Evolutionary conservation across 2,113 vertebrate genomes (phyloP).

Genomic region (Pyrgilauda ruficollis): DNA sequence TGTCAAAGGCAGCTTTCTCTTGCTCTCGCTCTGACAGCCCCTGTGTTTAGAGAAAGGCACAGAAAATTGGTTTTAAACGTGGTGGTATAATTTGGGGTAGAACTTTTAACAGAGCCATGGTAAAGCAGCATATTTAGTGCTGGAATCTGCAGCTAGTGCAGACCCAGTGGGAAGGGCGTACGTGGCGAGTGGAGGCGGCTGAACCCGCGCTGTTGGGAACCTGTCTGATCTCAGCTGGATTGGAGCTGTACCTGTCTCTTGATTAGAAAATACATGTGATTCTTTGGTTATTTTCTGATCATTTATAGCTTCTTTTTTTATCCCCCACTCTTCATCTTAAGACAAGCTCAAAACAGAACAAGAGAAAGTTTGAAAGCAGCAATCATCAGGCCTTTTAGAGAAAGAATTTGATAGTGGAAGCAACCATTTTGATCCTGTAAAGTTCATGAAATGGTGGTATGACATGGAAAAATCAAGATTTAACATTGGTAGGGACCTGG

Average conservation of each 20-base stretch:
- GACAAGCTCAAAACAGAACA: not conserved
- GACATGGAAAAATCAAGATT: not conserved
- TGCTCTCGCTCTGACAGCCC: not conserved
- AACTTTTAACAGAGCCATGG: not conserved
- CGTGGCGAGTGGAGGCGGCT: not conserved
- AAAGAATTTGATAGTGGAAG: not conserved
- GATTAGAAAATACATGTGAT: constrained; percentile 9
- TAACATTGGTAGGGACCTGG: not conserved
- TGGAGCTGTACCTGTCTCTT: not conserved
- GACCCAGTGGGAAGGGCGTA: not conserved
- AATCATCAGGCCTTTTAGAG: not conserved
- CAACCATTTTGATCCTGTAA: not conserved
- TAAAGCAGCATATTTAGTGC: not conserved
- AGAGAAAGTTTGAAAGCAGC: not conserved
- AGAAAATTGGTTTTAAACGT: not conserved
- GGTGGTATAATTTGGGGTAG: not conserved
- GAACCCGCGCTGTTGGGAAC: not conserved
- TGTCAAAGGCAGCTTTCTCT: not conserved
- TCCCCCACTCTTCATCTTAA: not conserved
- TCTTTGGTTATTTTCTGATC: not conserved
- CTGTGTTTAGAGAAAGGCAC: not conserved
- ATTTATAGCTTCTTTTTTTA: not conserved
- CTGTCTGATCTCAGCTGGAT: not conserved
- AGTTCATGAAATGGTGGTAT: not conserved
- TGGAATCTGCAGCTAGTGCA: not conserved